Conservation (phyloP, 1,140 invertebrate species). For the Leptinotarsa defecta region DNA sequence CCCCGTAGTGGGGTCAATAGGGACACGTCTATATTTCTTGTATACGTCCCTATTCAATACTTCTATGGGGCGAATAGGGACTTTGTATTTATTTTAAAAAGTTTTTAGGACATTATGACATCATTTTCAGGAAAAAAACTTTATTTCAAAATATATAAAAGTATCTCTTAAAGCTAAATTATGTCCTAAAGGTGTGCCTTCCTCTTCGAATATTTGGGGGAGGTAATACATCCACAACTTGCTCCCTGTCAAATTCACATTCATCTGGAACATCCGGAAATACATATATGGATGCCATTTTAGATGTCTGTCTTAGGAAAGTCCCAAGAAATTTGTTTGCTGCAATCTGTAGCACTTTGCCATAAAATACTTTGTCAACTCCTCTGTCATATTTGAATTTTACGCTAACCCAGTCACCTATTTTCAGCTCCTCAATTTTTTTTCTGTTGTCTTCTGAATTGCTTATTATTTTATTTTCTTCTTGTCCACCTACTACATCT, state of each 20-base stretch:
- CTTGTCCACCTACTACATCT: slow-evolving; percentile 3
- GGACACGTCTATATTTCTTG: too few relatives aligned
- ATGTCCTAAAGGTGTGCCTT: background rate
- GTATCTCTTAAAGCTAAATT: too few relatives aligned
- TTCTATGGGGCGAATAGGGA: too few relatives aligned
- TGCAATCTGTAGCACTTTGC: background rate
- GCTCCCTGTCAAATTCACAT: background rate
- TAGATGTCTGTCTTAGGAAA: background rate
- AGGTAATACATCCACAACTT: slow-evolving; percentile 1
- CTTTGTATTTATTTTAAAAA: too few relatives aligned
- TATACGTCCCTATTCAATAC: too few relatives aligned
- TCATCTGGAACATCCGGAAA: slow-evolving; percentile 10
- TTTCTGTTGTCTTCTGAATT: slow-evolving; percentile 1
- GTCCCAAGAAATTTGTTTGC: too few relatives aligned
- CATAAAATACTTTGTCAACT: slow-evolving; percentile 11
- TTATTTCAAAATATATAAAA: too few relatives aligned
- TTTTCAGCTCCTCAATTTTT: slow-evolving; percentile 9
- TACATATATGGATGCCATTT: background rate
- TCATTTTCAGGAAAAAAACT: too few relatives aligned
- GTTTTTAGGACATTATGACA: too few relatives aligned
- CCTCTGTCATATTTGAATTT: slow-evolving; percentile 6
- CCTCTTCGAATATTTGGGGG: background rate
- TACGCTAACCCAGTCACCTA: background rate
- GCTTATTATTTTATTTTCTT: slow-evolving; percentile 6
- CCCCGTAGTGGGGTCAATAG: too few relatives aligned